A percentile compares a stretch with the other conserved stretches of the same genome.
Evolutionary conservation across 2,888 invertebrate species (phyloP).

Genomic region (Anthoptus insignis): DNA sequence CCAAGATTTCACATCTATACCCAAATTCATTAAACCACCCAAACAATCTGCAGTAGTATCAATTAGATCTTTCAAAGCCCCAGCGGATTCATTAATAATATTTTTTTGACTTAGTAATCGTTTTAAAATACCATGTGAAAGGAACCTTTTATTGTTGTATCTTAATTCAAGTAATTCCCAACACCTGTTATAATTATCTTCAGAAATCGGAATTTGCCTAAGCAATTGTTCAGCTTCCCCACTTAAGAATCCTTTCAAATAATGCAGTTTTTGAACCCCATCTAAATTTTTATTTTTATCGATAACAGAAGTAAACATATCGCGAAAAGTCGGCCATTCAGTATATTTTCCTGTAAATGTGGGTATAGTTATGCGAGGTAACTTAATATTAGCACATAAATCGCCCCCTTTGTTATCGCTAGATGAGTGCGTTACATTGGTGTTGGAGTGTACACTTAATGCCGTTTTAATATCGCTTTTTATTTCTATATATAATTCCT

Average conservation of each 20-base stretch:
- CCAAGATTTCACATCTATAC: slow-evolving; percentile 41
- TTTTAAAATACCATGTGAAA: slow-evolving; percentile 31
- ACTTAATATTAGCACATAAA: too few relatives aligned
- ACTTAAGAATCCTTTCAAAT: slow-evolving; percentile 25
- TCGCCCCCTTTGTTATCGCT: too few relatives aligned
- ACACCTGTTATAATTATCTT: slow-evolving; percentile 16
- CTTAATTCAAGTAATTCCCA: slow-evolving; percentile 21
- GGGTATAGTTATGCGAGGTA: slow-evolving; percentile 35
- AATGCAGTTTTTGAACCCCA: slow-evolving; percentile 24
- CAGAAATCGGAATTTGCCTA: slow-evolving; percentile 14
- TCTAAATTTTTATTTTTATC: slow-evolving; percentile 2
- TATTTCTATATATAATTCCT: too few relatives aligned
- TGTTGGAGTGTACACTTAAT: too few relatives aligned
- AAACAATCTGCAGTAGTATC: slow-evolving; percentile 47
- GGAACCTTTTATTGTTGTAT: slow-evolving; percentile 30
- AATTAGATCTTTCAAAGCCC: slow-evolving; percentile 32
- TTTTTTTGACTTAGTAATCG: slow-evolving; percentile 27
- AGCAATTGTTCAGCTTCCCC: slow-evolving; percentile 29
- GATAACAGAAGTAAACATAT: slow-evolving; percentile 24
- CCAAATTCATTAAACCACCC: slow-evolving; percentile 38
- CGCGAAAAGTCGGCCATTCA: slow-evolving; percentile 36
- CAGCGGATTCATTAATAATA: slow-evolving; percentile 27
- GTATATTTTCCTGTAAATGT: slow-evolving; percentile 36
- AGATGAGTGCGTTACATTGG: too few relatives aligned
- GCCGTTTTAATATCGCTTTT: too few relatives aligned